These are phyloP conservation scores for Spongilla lacustris DNA, from an alignment of 37 sponge, comb jelly and placozoan genomes.

Conservation along the genomic window DNA sequence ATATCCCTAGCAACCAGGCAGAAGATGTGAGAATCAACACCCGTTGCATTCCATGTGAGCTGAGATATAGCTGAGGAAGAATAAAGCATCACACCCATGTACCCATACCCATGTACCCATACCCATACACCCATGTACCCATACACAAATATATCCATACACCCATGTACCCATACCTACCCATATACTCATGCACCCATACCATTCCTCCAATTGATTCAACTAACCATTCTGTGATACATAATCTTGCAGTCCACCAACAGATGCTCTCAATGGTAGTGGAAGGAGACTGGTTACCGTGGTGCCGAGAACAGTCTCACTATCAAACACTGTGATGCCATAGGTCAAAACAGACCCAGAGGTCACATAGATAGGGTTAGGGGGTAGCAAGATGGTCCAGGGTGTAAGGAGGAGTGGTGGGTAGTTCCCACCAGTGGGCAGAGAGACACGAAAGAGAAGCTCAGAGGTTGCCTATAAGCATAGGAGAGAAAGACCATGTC, in stretches of 20 bases:
- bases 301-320: conserved; percentile 10
- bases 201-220: not conserved
- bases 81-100: not conserved
- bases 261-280: conserved; percentile 18
- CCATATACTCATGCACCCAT: not conserved
- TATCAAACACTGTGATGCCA: conserved; percentile 30
- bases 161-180: not conserved
- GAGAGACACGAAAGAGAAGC: conserved; percentile 31
- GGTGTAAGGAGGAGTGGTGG: conserved; percentile 9
- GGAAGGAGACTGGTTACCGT: conserved; percentile 10
- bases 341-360: not conserved
- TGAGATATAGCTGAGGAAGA: not conserved
- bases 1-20: conserved; percentile 47
- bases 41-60: conserved; percentile 32
- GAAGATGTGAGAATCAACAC: conserved; percentile 21
- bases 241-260: conserved; percentile 2
- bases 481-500: not conserved
- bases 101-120: not conserved
- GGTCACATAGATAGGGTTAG: conserved; percentile 15
- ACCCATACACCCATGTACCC: not conserved
- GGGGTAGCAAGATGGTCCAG: conserved; percentile 10
- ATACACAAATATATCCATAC: not conserved
- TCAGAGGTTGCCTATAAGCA: conserved; percentile 42
- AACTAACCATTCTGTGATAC: not conserved
- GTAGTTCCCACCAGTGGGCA: not conserved